Conservation (phyloP, 2,113 vertebrate species). For the Hydropotes inermis region DNA sequence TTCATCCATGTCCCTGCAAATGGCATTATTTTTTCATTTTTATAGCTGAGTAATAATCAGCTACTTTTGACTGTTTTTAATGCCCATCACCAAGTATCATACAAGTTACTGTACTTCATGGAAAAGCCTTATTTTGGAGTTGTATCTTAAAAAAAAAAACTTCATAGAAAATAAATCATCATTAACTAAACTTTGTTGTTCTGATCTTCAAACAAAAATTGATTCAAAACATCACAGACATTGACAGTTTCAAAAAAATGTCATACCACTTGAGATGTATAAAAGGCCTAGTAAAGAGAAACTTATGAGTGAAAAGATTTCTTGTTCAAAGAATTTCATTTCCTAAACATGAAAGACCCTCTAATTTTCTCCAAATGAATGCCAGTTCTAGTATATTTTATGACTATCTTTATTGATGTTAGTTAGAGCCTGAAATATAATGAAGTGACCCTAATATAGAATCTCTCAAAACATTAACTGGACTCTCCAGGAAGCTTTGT, state of each 20-base stretch:
- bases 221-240: conserved; percentile 58
- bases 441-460: neutral
- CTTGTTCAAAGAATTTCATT: conserved; percentile 54
- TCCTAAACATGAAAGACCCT: conserved; percentile 34
- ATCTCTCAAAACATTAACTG: neutral
- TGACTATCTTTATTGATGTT: neutral
- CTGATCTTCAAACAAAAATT: conserved; percentile 58
- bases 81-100: neutral
- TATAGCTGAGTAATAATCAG: neutral
- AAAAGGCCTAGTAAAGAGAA: conserved; percentile 43
- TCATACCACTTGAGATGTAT: neutral
- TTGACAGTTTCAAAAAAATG: neutral
- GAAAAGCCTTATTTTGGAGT: neutral
- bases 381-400: neutral
- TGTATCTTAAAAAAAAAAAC: neutral
- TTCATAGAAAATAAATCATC: conserved; percentile 51
- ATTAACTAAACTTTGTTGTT: conserved; percentile 43
- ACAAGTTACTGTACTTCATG: neutral
- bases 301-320: conserved; percentile 24
- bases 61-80: neutral
- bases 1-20: neutral
- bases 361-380: conserved; percentile 56
- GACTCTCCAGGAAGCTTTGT: neutral
- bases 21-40: neutral
- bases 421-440: conserved; percentile 35